These are phyloP conservation scores for Syngnathus acus DNA, from an alignment of 2,797 vertebrate species.

Conservation along the genomic window DNA sequence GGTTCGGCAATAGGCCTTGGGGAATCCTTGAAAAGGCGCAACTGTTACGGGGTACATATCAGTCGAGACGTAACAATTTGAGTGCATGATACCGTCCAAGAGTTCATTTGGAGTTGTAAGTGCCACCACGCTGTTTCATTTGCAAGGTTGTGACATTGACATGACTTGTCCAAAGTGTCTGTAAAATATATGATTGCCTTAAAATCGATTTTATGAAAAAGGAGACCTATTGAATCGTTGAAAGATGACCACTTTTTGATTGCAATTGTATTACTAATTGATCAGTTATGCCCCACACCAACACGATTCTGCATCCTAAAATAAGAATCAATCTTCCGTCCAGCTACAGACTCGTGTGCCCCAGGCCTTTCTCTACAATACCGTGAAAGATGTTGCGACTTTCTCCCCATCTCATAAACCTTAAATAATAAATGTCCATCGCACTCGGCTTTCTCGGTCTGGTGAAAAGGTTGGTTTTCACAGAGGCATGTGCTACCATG, in stretches of 20 bases:
- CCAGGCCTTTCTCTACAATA: conserved; percentile 32
- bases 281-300: conserved; percentile 47
- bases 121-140: conserved; percentile 45
- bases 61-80: conserved; percentile 35
- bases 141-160: conserved; percentile 43
- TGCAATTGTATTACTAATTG: background rate
- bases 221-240: background rate
- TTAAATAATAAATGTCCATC: conserved; percentile 70
- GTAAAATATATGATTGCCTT: conserved; percentile 69
- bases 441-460: conserved; percentile 43
- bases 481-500: conserved; percentile 36
- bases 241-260: background rate
- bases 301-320: conserved; percentile 37
- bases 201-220: conserved; percentile 58
- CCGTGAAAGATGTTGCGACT: conserved; percentile 54
- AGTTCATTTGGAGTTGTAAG: conserved; percentile 43
- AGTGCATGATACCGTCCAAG: conserved; percentile 52
- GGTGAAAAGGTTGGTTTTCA: conserved; percentile 34
- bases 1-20: conserved; percentile 28
- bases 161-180: conserved; percentile 48
- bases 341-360: conserved; percentile 37
- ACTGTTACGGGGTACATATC: conserved; percentile 31
- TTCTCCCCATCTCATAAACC: conserved; percentile 51
- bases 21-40: conserved; percentile 25
- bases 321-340: conserved; percentile 36